phyloP scores from a whole-genome alignment of 1,140 invertebrate species.

The Pseudomyrmex gracilis region DNA sequence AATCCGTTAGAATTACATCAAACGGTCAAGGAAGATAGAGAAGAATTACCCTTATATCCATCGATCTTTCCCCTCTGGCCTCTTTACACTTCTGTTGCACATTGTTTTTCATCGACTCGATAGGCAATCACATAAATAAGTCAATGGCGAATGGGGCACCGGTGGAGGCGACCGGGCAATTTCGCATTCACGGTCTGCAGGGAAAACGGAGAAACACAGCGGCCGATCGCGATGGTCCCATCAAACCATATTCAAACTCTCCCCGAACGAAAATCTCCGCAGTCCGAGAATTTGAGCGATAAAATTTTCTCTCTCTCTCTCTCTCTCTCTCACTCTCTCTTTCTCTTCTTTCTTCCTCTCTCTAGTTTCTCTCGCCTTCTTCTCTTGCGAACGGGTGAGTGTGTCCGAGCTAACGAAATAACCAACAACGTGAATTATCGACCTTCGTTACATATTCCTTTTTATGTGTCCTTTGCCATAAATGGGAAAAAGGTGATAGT shows the following conservation, averaged over 20 bases:
- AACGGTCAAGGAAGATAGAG: slow-evolving; percentile 61
- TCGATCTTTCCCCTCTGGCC: slow-evolving; percentile 61
- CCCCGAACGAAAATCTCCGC: slow-evolving; percentile 52
- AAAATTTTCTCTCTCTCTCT: slow-evolving; percentile 18
- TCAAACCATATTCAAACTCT: slow-evolving; percentile 73
- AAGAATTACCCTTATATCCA: slow-evolving; percentile 58
- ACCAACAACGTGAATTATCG: slow-evolving; percentile 82
- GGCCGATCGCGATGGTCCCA: slow-evolving; percentile 63
- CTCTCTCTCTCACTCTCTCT: background rate
- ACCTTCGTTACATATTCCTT: slow-evolving; percentile 85
- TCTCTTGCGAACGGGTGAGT: background rate
- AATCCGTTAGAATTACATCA: slow-evolving; percentile 49
- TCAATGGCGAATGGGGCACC: slow-evolving; percentile 72
- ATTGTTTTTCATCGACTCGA: slow-evolving; percentile 78
- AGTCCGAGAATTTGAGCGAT: slow-evolving; percentile 61
- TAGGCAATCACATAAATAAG: slow-evolving; percentile 83
- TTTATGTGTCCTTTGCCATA: slow-evolving; percentile 83
- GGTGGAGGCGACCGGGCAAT: slow-evolving; percentile 74
- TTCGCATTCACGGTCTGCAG: slow-evolving; percentile 80
- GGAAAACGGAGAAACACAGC: slow-evolving; percentile 72
- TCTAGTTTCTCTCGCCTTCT: background rate
- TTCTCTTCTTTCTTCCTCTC: background rate
- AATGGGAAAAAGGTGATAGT: slow-evolving; percentile 79
- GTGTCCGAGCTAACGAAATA: slow-evolving; percentile 43
- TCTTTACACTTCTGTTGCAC: slow-evolving; percentile 67